Base-by-base conservation (phyloP, 2,113 vertebrate genomes). In the Scomber japonicus region DNA sequence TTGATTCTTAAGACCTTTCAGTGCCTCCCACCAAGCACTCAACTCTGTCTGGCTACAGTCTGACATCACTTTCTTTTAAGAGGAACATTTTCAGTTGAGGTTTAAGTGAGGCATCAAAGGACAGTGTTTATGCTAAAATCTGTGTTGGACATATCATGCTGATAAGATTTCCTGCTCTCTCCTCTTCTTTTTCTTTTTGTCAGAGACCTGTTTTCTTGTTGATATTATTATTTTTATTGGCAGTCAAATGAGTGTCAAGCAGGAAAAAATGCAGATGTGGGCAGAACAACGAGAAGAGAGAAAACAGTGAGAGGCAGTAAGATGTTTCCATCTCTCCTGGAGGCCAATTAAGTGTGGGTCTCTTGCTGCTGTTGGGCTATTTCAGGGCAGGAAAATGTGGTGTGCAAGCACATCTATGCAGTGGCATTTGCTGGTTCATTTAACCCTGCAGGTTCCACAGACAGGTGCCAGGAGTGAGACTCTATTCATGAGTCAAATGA, bases 311-410 rank as follows among this genome's bases (percentile, higher is more conserved):
- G 1, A 0, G 51, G 0, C 50, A n/a, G 15, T 63, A 35, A 9
- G 35, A 60, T 56, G 69, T 81, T 81, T 75, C 45, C n/a, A 11
- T 81, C 46, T 63, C 63, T 87, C 21, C 56, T 62, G 31, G 9
- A 75, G 71, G 46, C 49, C 59, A 80, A 17, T 72, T 73, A 81
- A 48, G 35, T 19, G 24, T 5, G 4, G 13, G 51, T 69, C 66
- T 59, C 60, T 48, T 72, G 72, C 66, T 71, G 66, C 49, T 81
- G 69, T 24, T 2, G 0, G 5, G 45, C 53, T 62, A 40, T 73
- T 83, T 84, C 40, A 31, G 35, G 48, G 35, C 35, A 59, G 75
- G 16, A 4, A 21, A 35, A 63, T 11, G 21, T 16, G 66, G 30
- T 3, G 3, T 1, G 0, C 13, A 45, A 51, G 45, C 27, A 14